Conservation (phyloP, 2,797 vertebrate genomes). For the Enteromius mattozi region DNA sequence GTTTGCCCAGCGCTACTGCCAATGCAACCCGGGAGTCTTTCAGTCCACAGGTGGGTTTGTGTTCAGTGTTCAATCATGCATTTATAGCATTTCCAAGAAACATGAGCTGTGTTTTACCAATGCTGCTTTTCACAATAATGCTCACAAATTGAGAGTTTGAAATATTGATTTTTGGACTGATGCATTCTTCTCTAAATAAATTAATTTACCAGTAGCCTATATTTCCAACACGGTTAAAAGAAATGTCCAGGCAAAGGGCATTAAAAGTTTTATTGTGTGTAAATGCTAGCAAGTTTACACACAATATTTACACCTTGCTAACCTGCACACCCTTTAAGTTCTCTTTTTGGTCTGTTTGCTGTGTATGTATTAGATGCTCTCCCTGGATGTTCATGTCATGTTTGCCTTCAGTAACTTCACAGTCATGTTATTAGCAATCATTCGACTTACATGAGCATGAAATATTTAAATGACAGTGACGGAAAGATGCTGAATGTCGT, state of each 20-base stretch:
- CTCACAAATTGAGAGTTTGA: neutral
- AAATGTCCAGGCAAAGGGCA: conserved; percentile 20
- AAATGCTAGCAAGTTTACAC: conserved; percentile 52
- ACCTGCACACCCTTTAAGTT: neutral
- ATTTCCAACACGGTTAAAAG: neutral
- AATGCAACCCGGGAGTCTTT: conserved; percentile 92
- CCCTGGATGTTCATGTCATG: neutral
- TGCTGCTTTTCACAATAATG: neutral
- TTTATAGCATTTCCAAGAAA: neutral
- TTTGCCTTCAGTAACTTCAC: neutral
- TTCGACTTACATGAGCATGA: too few species aligned
- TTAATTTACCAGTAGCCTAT: neutral
- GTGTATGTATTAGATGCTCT: too few species aligned
- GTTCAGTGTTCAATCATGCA: neutral
- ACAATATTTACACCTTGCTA: neutral
- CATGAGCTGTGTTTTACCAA: neutral
- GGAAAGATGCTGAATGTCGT: neutral
- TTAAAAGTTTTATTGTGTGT: conserved; percentile 70
- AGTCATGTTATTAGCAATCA: neutral
- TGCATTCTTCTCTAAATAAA: neutral
- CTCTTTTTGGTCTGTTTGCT: neutral
- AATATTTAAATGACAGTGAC: neutral
- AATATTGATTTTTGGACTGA: neutral
- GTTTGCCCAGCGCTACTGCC: conserved; percentile 94
- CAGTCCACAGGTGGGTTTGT: conserved; percentile 88